These are phyloP conservation scores for Silurus asotus DNA, from an alignment of 2,113 vertebrate species.

Conservation along the genomic window DNA sequence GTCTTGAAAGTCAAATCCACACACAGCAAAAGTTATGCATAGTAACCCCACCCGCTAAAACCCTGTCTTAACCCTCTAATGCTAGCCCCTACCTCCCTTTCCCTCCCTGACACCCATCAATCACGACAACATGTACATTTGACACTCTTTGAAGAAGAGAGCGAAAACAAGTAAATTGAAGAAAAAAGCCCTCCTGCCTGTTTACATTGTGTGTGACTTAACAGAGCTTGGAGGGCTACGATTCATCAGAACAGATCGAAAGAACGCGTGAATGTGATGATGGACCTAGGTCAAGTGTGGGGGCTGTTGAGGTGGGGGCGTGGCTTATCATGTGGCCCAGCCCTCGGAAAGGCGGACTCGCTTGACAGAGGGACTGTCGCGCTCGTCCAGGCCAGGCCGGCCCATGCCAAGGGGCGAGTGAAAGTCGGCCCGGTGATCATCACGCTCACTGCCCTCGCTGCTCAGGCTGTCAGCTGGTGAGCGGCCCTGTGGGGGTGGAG, in stretches of 20 bases:
- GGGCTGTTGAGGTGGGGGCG: slow-evolving; percentile 28
- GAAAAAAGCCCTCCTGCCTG: slow-evolving; percentile 64
- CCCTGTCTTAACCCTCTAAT: slow-evolving; percentile 53
- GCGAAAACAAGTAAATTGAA: slow-evolving; percentile 62
- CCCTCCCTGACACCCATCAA: slow-evolving; percentile 69
- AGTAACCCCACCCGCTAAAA: slow-evolving; percentile 78
- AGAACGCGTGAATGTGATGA: slow-evolving; percentile 46
- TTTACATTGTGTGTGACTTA: slow-evolving; percentile 60
- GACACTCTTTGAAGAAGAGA: slow-evolving; percentile 82
- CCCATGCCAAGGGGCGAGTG: slow-evolving; percentile 98
- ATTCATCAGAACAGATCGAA: slow-evolving; percentile 29
- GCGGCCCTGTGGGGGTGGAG: slow-evolving; percentile 81
- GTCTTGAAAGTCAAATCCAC: slow-evolving; percentile 74
- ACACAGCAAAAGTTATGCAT: slow-evolving; percentile 97
- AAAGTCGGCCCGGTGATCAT: slow-evolving; percentile 97
- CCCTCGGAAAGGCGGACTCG: slow-evolving; percentile 97
- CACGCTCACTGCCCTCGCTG: slow-evolving; percentile 97
- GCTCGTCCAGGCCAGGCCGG: slow-evolving; percentile 92
- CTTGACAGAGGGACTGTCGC: slow-evolving; percentile 97
- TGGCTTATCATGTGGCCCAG: slow-evolving; percentile 94
- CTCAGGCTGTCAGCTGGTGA: slow-evolving; percentile 98
- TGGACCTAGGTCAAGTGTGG: slow-evolving; percentile 53
- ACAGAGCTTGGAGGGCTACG: slow-evolving; percentile 59
- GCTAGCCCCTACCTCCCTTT: slow-evolving; percentile 46
- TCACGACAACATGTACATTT: slow-evolving; percentile 91